These are phyloP conservation scores for Diabrotica undecimpunctata DNA, from an alignment of 1,140 invertebrate species.

Conservation along the genomic window DNA sequence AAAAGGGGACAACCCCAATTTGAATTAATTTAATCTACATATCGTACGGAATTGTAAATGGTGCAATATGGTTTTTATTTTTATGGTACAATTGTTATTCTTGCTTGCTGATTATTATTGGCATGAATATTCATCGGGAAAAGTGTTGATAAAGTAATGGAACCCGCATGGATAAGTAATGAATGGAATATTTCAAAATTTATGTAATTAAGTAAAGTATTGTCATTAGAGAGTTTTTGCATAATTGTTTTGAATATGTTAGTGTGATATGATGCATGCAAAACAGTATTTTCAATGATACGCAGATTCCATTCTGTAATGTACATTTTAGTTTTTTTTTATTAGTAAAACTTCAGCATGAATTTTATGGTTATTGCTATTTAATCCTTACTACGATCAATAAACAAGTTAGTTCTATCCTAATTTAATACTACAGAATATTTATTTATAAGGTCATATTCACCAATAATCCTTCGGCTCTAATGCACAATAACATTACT, in stretches of 20 bases:
- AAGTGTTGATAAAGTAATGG: not conserved
- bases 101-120: constrained; percentile 1
- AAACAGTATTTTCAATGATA: no score
- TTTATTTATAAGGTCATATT: no score
- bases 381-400: no score
- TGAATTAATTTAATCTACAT: not conserved
- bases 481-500: no score
- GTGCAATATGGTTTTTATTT: not conserved
- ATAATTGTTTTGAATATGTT: not conserved
- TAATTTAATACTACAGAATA: no score
- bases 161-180: not conserved
- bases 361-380: no score
- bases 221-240: not conserved
- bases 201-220: not conserved
- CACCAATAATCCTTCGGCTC: no score
- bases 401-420: no score
- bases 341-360: no score
- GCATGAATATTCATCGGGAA: not conserved
- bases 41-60: not conserved
- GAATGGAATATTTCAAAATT: not conserved
- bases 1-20: constrained; percentile 2
- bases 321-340: no score
- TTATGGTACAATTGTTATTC: not conserved
- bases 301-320: no score
- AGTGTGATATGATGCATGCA: no score